Conservation (phyloP, 2,888 invertebrate genomes). For the Habrosyne pyritoides region DNA sequence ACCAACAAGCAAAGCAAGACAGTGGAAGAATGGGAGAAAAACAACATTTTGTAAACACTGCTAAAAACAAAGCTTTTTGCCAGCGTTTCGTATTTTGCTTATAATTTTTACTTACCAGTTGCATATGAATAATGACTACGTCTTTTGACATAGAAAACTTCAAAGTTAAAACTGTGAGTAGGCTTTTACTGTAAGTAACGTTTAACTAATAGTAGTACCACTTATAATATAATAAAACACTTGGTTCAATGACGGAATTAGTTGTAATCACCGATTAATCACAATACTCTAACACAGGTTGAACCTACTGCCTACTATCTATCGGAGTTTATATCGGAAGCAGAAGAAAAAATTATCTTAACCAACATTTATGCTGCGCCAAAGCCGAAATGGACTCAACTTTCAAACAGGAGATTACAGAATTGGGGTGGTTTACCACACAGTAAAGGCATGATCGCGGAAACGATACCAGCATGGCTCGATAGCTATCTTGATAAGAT, state of each 20-base stretch:
- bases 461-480: constrained; percentile 94
- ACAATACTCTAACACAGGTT: constrained; percentile 55
- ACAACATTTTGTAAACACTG: too few species aligned
- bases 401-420: constrained; percentile 95
- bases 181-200: constrained; percentile 4
- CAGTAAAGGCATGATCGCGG: constrained; percentile 95
- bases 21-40: too few species aligned
- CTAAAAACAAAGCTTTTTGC: too few species aligned
- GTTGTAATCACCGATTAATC: not conserved
- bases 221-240: too few species aligned
- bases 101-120: too few species aligned
- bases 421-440: constrained; percentile 99
- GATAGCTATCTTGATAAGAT: constrained; percentile 88
- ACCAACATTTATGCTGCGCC: constrained; percentile 91
- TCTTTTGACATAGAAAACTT: constrained; percentile 27
- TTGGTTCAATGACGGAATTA: not conserved
- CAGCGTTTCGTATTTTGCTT: not conserved
- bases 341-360: constrained; percentile 88
- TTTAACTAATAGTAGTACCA: not conserved
- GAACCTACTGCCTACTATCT: constrained; percentile 90
- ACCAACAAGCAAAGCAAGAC: too few species aligned
- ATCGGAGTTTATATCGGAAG: constrained; percentile 91
- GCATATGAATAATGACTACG: not conserved
- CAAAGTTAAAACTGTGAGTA: constrained; percentile 40
- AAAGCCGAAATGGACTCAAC: constrained; percentile 97